Evolutionary conservation across 2,113 vertebrate species (phyloP), one percentile per base, ranked within the genome.

Genomic region (Vombatus ursinus): DNA sequence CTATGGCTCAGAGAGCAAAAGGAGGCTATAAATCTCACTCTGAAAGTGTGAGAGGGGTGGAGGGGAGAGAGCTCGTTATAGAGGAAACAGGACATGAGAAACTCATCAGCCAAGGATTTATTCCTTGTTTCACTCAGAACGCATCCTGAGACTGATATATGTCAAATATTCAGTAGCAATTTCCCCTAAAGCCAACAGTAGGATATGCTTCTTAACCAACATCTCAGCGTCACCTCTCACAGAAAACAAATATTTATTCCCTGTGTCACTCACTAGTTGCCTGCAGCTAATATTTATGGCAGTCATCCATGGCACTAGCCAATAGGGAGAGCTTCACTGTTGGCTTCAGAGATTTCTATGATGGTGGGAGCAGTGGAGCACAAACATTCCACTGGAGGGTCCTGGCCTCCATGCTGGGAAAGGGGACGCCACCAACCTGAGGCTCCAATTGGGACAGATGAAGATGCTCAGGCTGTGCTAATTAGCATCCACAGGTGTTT

Each of bases 101-200:
- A 8, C n/a, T 93, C 93, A 3, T 94, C 48, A 94, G 37, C 50
- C 54, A 24, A 89, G 84, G 90, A 95, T 90, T 95, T 97, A 91
- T 95, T 25, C 93, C 93, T 93, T 28, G 50, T 51, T 93, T 98
- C 94, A 95, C 90, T 1, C 84, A 26, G 28, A 98, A 95, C 16
- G 52, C 1, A 16, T 26, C 44, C 25, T 28, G 37, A 97, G 92
- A 93, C 90, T 95, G 97, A 98, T 94, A 96, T 90, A 97, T 95
- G 93, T 98, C 97, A 98, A 94, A 96, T 95, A 97, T 93, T 94
- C 96, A 97, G 92, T 22, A 96, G 96, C 97, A 91, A 93, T 96
- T 97, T 92, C 96, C 94, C 97, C 97, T 26, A 0, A 0, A 95
- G 97, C 97, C 92, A 96, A 96, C 68, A 91, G 68, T 94, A 94